Percentiles rank a stretch among this genome's conserved stretches.
phyloP scores from a whole-genome alignment of 2,797 vertebrate species.

The Phrynocephalus guinanensis region DNA sequence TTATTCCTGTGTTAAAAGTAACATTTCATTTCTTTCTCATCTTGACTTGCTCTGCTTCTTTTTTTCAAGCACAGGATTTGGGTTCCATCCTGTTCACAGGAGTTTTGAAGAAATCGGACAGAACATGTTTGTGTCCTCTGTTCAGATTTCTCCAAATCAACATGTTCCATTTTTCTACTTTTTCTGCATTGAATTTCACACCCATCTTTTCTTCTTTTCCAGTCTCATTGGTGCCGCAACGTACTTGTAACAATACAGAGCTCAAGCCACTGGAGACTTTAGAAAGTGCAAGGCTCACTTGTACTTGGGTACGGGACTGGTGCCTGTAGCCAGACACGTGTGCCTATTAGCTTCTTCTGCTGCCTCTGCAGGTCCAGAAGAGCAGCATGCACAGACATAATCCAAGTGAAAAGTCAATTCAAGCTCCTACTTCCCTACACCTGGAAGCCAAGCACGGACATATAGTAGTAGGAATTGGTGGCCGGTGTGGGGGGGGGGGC shows the following conservation, averaged over 20 bases:
- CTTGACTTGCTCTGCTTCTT: background rate
- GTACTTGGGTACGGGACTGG: background rate
- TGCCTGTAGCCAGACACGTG: background rate
- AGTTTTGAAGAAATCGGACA: background rate
- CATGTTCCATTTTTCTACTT: background rate
- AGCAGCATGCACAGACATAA: background rate
- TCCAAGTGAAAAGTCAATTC: background rate
- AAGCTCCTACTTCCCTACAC: background rate
- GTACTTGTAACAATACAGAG: background rate
- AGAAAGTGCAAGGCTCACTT: conserved; percentile 1
- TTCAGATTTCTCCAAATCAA: background rate
- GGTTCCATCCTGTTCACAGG: background rate
- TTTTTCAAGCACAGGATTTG: background rate
- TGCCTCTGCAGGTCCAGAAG: background rate
- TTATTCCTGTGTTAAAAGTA: too few species aligned
- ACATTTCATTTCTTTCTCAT: background rate
- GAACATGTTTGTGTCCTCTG: too few species aligned
- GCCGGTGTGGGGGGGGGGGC: too few species aligned
- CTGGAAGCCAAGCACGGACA: background rate
- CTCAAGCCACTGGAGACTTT: too few species aligned
- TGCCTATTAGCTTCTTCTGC: background rate
- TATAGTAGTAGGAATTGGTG: background rate
- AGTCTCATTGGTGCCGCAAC: background rate
- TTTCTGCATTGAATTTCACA: background rate
- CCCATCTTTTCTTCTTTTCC: background rate